Evolutionary conservation across 2,113 vertebrate species (phyloP).

Genomic region (Cinclus mexicanus): DNA sequence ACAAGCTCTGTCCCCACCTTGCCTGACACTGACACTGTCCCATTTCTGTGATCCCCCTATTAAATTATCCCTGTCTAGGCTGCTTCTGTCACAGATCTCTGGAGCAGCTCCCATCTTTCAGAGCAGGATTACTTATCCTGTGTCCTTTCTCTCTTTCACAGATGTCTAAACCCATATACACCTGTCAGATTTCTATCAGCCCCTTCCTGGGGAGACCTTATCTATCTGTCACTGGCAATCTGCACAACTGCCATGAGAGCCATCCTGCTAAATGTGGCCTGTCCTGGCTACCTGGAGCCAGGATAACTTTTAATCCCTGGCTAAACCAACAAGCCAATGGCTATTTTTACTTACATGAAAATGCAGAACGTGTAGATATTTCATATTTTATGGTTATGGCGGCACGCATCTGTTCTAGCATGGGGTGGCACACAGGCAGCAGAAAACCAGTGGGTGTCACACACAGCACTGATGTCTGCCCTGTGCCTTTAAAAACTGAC

Average conservation of each 20-base stretch:
- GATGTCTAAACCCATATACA: background rate
- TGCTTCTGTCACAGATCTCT: background rate
- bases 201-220: background rate
- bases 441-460: background rate
- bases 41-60: background rate
- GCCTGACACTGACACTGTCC: background rate
- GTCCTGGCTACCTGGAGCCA: background rate
- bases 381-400: background rate
- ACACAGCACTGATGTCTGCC: background rate
- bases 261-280: background rate
- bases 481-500: conserved; percentile 43
- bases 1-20: background rate
- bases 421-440: background rate
- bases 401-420: background rate
- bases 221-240: conserved; percentile 17
- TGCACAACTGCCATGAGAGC: background rate
- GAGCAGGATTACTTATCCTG: background rate
- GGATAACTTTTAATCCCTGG: background rate
- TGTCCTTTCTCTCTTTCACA: background rate
- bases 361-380: background rate
- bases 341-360: background rate
- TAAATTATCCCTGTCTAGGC: background rate
- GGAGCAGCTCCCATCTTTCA: background rate
- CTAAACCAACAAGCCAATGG: background rate
- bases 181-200: background rate